Evolutionary conservation across 2,888 invertebrate species (phyloP), one percentile per base, ranked within the genome.

Genomic region (Phalera bucephala): DNA sequence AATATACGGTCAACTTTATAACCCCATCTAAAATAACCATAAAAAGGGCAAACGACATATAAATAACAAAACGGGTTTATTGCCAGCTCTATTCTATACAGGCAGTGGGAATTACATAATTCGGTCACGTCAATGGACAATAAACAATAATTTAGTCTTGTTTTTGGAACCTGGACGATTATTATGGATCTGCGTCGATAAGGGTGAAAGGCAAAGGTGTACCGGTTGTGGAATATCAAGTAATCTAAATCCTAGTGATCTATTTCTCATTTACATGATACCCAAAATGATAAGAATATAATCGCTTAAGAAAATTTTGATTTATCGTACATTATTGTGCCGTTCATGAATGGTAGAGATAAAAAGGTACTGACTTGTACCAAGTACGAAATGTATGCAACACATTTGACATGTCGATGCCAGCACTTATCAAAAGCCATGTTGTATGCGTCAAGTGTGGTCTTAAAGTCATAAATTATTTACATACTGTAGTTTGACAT

Each of bases 191-290:
- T 48, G 44, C 55, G 52, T 58, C 66, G 71, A 72, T 59, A 50
- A 67, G 64, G 72, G 72, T 69, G 39, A 52, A 49, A 50, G 40
- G 37, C 45, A 52, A 49, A 50, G 26, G 40, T 51, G 57, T 55
- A 57, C 52, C 46, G 40, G 35, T 53, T 56, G 57, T 70, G 63
- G 66, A 73, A 71, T 70, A 64, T 55, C 57, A 70, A 72, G 52
- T 56, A 45, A 35, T 45, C 54, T 36, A 61, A 69, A 71, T 59
- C 63, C 60, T 47, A 34, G 45, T 59, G 57, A 60, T 64, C 45
- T 45, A 57, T 65, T 52, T 49, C 49, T 40, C 41, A 55, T 51
- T 63, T n/a, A n/a, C n/a, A n/a, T n/a, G n/a, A n/a, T n/a, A n/a
- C n/a, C n/a, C n/a, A n/a, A n/a, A n/a, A n/a, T n/a, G n/a, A n/a